Percentiles rank a stretch among this genome's conserved stretches.
Conservation (phyloP, 2,113 vertebrate genomes). For the Sporophila hypoxantha region DNA sequence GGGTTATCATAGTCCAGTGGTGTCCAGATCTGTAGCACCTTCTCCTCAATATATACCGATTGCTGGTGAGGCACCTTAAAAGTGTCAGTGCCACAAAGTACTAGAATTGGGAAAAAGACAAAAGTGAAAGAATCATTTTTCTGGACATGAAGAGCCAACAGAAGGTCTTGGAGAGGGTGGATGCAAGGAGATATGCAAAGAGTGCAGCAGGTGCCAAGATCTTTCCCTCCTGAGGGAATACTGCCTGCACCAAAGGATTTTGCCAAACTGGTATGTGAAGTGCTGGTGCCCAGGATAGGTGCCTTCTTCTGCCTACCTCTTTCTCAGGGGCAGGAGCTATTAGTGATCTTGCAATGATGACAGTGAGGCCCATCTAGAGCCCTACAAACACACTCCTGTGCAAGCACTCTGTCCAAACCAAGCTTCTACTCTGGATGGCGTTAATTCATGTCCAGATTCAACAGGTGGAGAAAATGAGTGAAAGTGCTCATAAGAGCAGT, state of each 20-base stretch:
- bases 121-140: not conserved
- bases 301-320: not conserved
- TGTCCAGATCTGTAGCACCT: not conserved
- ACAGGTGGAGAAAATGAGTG: not conserved
- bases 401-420: not conserved
- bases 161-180: not conserved
- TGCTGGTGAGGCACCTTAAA: not conserved
- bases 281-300: not conserved
- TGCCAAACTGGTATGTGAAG: not conserved
- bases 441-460: not conserved
- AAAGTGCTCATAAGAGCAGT: not conserved
- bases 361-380: not conserved
- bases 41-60: rapidly evolving
- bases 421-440: not conserved
- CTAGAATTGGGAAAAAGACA: not conserved
- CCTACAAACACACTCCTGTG: not conserved
- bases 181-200: not conserved
- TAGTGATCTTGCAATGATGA: not conserved
- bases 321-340: rapidly evolving
- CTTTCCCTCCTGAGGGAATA: not conserved
- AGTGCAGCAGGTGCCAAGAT: not conserved
- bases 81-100: not conserved
- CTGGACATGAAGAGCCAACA: not conserved
- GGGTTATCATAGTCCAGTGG: not conserved
- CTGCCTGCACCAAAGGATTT: not conserved